Evolutionary conservation across 2,113 vertebrate genomes (phyloP), one percentile per base, ranked within the genome.

Genomic region (Choloepus hoffmanni): DNA sequence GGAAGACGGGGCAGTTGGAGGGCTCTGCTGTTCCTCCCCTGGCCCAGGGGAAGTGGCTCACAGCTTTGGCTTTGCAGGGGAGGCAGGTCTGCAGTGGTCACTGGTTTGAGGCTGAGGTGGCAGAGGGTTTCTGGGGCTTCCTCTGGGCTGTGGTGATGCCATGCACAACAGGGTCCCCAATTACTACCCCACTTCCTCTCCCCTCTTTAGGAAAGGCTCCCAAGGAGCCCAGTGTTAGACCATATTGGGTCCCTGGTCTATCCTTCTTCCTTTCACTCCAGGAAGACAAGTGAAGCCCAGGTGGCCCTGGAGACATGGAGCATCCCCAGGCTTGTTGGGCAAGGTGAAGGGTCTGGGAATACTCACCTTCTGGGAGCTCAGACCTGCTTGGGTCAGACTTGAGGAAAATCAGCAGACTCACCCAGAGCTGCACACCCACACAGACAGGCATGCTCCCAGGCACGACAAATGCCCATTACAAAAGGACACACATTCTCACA

Each of bases 301-400:
- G 2, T 33, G 43, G 36, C n/a, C 65, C 26, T 82, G 95, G 86
- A 93, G 87, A 72, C 43, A 10, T 0, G 36, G 63, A 48, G 73
- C 33, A 40, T 72, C 68, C 67, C 62, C 19, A 50, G 85, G 67
- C 62, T 68, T 2, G 0, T 16, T 3, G 36, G 72, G 55, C 48
- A 19, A 85, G 68, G 48, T 18, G 24, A 43, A 76, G 60, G n/a
- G 45, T 84, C 81, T 93, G 94, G 90, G 94, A 50, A 93, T 97
- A 97, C 97, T 98, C 84, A 98, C 97, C 97, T 8, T 87, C 45
- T 83, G 77, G 92, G 95, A 94, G 94, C 67, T 62, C 81, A 72
- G 89, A 55, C 77, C 36, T 7, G n/a, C 93, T 74, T 30, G 81
- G 68, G 36, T 48, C 79, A 76, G 96, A 85, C 82, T 94, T 86